Base-by-base conservation (phyloP, 1,140 invertebrate genomes). In the Laodelphax striatellus region DNA sequence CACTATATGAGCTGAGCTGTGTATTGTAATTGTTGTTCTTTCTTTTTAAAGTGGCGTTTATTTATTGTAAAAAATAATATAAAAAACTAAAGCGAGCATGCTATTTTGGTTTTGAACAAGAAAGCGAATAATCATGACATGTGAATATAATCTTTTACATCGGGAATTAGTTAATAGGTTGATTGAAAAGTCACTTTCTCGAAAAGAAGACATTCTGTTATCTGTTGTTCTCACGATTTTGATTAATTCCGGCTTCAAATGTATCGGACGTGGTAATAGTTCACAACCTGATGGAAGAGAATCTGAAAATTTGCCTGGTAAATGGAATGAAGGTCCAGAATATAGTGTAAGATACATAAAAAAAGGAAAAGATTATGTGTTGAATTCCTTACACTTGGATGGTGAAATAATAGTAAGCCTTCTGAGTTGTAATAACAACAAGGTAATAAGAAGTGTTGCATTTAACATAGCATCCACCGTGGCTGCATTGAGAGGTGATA, bases 171-270 rank as follows among this genome's bases (percentile, higher is more conserved):
- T 87, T 31, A 82, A 81, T 63, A 80, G 77, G n/a, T 77, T 80
- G 16, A 76, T 84, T 52, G 76, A 80, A 65, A 73, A 73, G 52
- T 78, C 84, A 67, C 71, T 88, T 10, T 73, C 72, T 52, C 81
- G 78, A 63, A 87, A 88, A 69, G 74, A 85, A 61, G 87, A 90
- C 73, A 70, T 87, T 43, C 68, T 88, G 34, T 71, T 88, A 44
- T 77, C 82, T 19, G 79, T 90, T 46, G 72, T 81, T 21, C 87
- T 90, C 69, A 88, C 84, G 76, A 80, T 82, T 69, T 70, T 89
- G 1, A 76, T 82, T 0, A 87, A 84, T 71, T 80, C 80, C 69
- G 83, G 82, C 38, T 88, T 86, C 63, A 79, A 78, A 61, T 88
- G 83, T 66, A 76, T 88, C 62, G 87, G 87, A 50, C 71, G 84